Conservation (phyloP, 2,113 vertebrate species). For the Hylia prasina region DNA sequence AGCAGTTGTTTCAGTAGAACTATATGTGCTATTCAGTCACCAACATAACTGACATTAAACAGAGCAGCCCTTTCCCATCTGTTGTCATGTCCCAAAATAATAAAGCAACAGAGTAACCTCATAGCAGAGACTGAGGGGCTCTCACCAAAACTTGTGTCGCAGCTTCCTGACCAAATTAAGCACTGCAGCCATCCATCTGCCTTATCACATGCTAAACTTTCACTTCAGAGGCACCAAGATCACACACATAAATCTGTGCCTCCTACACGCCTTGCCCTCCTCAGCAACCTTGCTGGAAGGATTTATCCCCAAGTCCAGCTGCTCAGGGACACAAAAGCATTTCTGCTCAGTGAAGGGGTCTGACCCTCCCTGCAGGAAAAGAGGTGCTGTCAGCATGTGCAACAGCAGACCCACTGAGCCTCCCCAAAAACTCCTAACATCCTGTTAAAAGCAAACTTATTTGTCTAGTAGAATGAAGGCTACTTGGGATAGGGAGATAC, state of each 20-base stretch:
- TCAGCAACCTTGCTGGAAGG: background rate
- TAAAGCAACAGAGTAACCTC: background rate
- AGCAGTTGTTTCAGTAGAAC: background rate
- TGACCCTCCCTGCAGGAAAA: background rate
- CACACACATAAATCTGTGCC: background rate
- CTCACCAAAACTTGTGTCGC: background rate
- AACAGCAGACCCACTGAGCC: background rate
- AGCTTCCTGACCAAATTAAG: background rate
- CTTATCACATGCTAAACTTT: background rate
- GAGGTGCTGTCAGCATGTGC: accelerated
- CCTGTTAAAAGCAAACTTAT: background rate
- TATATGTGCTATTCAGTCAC: background rate
- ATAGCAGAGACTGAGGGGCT: background rate
- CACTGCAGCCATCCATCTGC: background rate
- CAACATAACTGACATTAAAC: background rate
- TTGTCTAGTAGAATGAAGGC: background rate
- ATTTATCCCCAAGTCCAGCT: background rate
- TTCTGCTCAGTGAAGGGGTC: background rate
- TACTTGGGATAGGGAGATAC: background rate
- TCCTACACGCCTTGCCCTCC: background rate
- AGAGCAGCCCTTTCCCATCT: background rate
- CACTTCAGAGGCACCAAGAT: background rate
- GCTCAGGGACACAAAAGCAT: background rate
- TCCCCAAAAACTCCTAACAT: background rate
- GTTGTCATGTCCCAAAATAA: background rate